phyloP scores from a whole-genome alignment of 2,797 vertebrate species.

The Serranus cabrilla region DNA sequence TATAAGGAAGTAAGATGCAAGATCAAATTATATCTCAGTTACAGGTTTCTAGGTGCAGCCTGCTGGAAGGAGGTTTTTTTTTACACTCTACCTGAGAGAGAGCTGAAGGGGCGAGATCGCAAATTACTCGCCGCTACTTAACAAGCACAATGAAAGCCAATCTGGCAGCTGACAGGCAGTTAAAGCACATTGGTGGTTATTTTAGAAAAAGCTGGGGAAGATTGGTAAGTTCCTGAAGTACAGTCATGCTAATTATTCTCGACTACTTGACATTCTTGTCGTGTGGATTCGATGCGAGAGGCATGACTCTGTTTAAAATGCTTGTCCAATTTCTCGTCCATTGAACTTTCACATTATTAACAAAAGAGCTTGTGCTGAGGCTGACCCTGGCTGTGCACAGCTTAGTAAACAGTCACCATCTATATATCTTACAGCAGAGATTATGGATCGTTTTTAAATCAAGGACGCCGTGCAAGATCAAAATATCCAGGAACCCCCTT shows the following conservation, averaged over 20 bases:
- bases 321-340: neutral
- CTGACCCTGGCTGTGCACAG: neutral
- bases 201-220: constrained; percentile 26
- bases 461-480: too few species aligned
- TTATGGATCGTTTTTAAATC: too few species aligned
- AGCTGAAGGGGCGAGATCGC: constrained; percentile 16
- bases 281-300: constrained; percentile 3
- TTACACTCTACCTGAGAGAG: constrained; percentile 29
- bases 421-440: neutral
- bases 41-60: constrained; percentile 21
- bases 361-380: neutral
- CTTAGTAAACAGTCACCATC: neutral
- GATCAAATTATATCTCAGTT: constrained; percentile 31
- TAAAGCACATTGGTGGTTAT: constrained; percentile 24
- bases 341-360: neutral
- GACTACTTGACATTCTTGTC: constrained; percentile 1
- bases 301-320: neutral
- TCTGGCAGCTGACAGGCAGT: constrained; percentile 20
- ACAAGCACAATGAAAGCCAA: constrained; percentile 31
- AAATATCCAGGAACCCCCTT: too few species aligned
- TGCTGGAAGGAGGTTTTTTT: constrained; percentile 4
- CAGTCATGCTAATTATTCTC: constrained; percentile 10
- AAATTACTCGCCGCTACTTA: constrained; percentile 26
- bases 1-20: neutral
- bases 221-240: constrained; percentile 13